Evolutionary conservation across 2,888 invertebrate species (phyloP).

Genomic region (Doris montereyensis): DNA sequence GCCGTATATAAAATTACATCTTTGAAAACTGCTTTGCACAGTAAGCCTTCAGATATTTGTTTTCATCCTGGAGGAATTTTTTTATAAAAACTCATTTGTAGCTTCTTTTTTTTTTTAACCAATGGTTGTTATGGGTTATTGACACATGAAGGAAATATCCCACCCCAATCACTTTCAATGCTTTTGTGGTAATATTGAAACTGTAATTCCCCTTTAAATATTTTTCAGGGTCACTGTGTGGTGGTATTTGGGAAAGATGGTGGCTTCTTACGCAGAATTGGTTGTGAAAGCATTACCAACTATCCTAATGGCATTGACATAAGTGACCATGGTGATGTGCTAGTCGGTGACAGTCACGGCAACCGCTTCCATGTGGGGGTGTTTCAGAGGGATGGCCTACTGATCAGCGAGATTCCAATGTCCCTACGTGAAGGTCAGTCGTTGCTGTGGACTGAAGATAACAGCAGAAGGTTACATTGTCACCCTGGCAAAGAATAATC

Average conservation of each 20-base stretch:
- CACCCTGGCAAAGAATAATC: constrained; percentile 97
- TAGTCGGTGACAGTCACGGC: constrained; percentile 97
- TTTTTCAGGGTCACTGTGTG: constrained; percentile 87
- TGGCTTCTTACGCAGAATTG: constrained; percentile 90
- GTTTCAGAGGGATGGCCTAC: constrained; percentile 87
- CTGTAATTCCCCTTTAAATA: too few relatives aligned
- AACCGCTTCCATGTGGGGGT: constrained; percentile 98
- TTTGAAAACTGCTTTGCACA: too few relatives aligned
- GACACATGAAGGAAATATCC: too few relatives aligned
- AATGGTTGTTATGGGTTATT: too few relatives aligned
- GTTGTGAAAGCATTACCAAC: constrained; percentile 94
- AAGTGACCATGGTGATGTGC: constrained; percentile 95
- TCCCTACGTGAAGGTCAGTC: constrained; percentile 97
- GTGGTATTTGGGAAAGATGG: constrained; percentile 92
- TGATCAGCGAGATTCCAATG: constrained; percentile 89
- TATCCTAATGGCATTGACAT: constrained; percentile 99
- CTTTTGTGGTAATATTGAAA: too few relatives aligned
- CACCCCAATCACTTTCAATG: too few relatives aligned
- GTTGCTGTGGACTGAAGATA: constrained; percentile 97
- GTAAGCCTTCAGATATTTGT: too few relatives aligned
- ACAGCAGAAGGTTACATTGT: constrained; percentile 94
- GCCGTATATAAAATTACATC: too few relatives aligned
- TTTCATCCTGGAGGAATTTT: too few relatives aligned
- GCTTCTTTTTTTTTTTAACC: too few relatives aligned
- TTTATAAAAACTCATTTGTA: too few relatives aligned